These are phyloP conservation scores for Sweltsa coloradensis DNA, from an alignment of 1,140 invertebrate genomes.

Conservation along the genomic window DNA sequence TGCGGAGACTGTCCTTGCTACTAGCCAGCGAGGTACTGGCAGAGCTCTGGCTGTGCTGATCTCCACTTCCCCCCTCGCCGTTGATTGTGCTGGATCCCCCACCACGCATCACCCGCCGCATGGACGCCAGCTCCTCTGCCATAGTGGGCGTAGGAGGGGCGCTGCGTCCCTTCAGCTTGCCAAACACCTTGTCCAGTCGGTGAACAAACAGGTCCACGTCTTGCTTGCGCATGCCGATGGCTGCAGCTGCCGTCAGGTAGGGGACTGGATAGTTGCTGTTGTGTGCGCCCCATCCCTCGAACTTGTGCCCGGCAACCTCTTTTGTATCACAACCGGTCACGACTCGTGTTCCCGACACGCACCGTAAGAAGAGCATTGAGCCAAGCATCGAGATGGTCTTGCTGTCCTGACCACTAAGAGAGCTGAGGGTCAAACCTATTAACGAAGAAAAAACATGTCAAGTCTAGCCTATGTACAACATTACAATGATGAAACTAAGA, in stretches of 20 bases:
- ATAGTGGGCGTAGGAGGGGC: constrained; percentile 36
- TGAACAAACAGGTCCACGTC: constrained; percentile 55
- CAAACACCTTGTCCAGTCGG: constrained; percentile 44
- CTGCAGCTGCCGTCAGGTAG: constrained; percentile 59
- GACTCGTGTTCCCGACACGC: constrained; percentile 55
- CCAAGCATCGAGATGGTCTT: constrained; percentile 45
- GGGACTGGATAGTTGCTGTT: constrained; percentile 43
- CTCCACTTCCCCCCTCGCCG: constrained; percentile 9
- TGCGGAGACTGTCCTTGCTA: constrained; percentile 41
- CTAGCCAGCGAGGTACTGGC: constrained; percentile 37
- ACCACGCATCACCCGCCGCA: constrained; percentile 17
- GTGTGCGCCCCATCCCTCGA: constrained; percentile 58
- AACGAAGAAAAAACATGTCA: constrained; percentile 5
- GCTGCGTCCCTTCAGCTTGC: constrained; percentile 35
- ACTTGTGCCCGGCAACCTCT: constrained; percentile 40
- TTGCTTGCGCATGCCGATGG: constrained; percentile 50
- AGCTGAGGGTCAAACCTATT: constrained; percentile 29
- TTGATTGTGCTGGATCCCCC: constrained; percentile 16
- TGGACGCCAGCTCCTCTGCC: constrained; percentile 23
- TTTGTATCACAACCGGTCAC: constrained; percentile 41
- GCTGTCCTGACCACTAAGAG: constrained; percentile 29
- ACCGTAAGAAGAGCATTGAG: constrained; percentile 58
- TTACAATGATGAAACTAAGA: too few relatives aligned
- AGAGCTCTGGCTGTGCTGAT: constrained; percentile 10
- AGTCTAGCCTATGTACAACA: background rate